Percentiles rank a stretch among this genome's conserved stretches.
phyloP scores from a whole-genome alignment of 1,140 invertebrate species.

The Drosophila subpulchrella region DNA sequence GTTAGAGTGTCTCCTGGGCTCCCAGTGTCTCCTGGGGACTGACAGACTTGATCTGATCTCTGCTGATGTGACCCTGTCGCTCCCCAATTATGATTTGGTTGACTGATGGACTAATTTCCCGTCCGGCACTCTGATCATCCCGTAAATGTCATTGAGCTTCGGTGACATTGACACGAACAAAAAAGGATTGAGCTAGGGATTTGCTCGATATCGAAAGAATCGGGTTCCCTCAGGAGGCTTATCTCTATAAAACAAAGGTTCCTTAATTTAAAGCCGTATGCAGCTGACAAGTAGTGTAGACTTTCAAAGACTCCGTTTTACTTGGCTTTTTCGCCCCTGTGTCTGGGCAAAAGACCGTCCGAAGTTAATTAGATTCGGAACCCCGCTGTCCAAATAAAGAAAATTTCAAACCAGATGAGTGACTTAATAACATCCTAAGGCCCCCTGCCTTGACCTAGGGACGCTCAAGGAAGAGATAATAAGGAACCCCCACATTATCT shows the following conservation, averaged over 20 bases:
- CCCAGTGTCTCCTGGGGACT: constrained; percentile 10
- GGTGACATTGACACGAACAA: constrained; percentile 29
- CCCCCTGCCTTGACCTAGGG: constrained; percentile 5
- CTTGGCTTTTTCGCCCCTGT: not conserved
- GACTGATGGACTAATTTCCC: constrained; percentile 66
- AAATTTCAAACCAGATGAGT: constrained; percentile 7
- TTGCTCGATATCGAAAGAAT: not conserved
- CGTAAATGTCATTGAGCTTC: not conserved
- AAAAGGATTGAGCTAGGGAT: constrained; percentile 4
- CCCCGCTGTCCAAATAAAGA: constrained; percentile 21
- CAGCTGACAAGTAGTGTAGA: not conserved
- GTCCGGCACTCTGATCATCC: constrained; percentile 7
- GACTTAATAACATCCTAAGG: not conserved
- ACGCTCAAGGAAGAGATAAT: not conserved
- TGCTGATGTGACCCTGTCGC: constrained; percentile 12
- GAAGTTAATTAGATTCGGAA: constrained; percentile 35
- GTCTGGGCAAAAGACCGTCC: not conserved
- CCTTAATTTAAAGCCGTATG: not conserved
- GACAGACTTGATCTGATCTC: constrained; percentile 38
- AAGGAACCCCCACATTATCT: not conserved
- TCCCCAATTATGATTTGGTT: constrained; percentile 3
- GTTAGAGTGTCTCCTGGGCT: too few relatives aligned
- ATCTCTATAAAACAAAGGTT: not conserved
- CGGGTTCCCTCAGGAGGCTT: not conserved
- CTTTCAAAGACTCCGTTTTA: constrained; percentile 6